Base-by-base conservation (phyloP, 35 echinoderm and acorn worm genomes). In the Apostichopus parvimensis region DNA sequence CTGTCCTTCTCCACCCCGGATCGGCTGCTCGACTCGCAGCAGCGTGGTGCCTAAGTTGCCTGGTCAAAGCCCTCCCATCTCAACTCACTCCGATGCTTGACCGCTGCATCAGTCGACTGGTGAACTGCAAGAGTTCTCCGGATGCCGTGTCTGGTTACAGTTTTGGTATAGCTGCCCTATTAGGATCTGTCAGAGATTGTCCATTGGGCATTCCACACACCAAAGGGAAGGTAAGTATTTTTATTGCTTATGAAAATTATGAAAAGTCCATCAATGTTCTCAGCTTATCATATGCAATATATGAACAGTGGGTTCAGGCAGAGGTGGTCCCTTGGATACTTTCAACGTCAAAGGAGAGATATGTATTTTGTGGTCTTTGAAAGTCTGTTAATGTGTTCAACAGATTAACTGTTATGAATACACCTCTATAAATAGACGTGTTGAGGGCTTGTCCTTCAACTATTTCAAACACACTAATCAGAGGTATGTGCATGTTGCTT, bases 141-240 rank as follows among this genome's bases (percentile, higher is more conserved):
- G 97, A 99, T 77, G 95, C 97, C 1, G 97, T 99, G 75, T 99
- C 97, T 61, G 97, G 97, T 4, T 99, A 99, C 82, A 99, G 97
- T 75, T 96, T 96, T 94, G 93, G 95, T 26, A 95, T 99, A 14
- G 95, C 97, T 94, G 93, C 95, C 6, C 85, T 99, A 7, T 78
- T 99, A 1, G 97, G 97, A 25, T 94, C 92, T 14, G 97, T 99
- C 14, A 66, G 95, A 57, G 93, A 94, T 79, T 99, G 97, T 70
- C 97, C 97, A 24, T 70, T 99, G 78, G 97, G 97, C 23, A 96
- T 99, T 21, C 95, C 97, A 6, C 93, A 99, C 92, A 91, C 97
- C 18, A 98, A 95, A 81, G 97, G 94, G 86, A 98, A 95, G 94
- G 96, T 98, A 73, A 80, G 92, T 80, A 45, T 0, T 45, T 45